Conservation (phyloP, 2,797 vertebrate genomes). For the Malurus leucopterus region DNA sequence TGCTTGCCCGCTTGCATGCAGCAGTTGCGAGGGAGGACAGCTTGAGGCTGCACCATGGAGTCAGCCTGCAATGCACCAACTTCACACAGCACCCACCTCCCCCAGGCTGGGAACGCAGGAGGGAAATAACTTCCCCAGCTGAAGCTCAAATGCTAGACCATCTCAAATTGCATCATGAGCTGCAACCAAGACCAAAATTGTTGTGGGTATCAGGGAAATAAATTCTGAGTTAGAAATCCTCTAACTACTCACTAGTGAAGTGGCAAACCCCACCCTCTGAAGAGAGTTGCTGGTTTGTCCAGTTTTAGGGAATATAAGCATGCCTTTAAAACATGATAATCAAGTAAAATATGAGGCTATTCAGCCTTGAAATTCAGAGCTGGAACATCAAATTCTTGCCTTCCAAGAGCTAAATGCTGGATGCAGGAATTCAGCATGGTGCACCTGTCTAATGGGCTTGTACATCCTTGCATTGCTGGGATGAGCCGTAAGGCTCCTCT, state of each 20-base stretch:
- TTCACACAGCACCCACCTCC: neutral
- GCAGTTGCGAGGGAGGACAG: neutral
- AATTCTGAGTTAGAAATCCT: neutral
- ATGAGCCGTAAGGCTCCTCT: neutral
- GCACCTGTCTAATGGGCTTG: neutral
- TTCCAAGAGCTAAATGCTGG: neutral
- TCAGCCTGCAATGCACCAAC: neutral
- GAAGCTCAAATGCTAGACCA: neutral
- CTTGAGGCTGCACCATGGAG: accelerated
- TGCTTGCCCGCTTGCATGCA: neutral
- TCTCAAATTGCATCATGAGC: neutral
- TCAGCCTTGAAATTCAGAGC: neutral
- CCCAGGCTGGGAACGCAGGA: neutral
- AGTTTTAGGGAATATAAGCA: neutral
- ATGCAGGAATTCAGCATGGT: neutral
- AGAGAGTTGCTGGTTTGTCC: neutral
- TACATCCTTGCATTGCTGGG: neutral
- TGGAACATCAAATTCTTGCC: neutral
- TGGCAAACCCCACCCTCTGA: neutral
- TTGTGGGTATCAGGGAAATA: neutral
- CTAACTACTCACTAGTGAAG: neutral
- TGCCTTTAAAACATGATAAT: neutral
- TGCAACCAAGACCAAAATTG: neutral
- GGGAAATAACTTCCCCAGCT: neutral
- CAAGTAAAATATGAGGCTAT: neutral